phyloP scores from a whole-genome alignment of 2,797 vertebrate genomes.

The Mormyrops boulengeri region DNA sequence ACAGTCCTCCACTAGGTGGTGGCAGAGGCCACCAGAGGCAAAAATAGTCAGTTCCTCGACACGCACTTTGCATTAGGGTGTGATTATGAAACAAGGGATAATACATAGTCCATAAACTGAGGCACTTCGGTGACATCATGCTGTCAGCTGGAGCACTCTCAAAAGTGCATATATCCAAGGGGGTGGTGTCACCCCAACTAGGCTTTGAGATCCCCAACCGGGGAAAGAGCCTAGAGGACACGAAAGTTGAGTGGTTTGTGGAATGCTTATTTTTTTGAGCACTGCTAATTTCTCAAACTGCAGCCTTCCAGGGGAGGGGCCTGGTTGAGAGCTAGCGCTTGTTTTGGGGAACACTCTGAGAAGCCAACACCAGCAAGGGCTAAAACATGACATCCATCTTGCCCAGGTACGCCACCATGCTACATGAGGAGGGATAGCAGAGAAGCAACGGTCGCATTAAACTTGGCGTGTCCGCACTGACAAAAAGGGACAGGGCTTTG shows the following conservation, averaged over 20 bases:
- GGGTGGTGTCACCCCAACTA: not conserved
- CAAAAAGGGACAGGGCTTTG: slow-evolving; percentile 29
- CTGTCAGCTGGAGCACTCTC: not conserved
- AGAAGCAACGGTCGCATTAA: slow-evolving; percentile 12
- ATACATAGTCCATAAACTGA: not conserved
- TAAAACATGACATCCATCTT: slow-evolving; percentile 48
- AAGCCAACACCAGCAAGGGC: slow-evolving; percentile 9
- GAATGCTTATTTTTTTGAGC: not conserved
- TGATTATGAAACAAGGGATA: not conserved
- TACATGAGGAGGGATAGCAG: not conserved
- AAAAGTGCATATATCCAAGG: not conserved
- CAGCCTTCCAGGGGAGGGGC: not conserved
- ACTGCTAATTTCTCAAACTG: not conserved
- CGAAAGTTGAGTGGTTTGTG: not conserved
- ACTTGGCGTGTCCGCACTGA: not conserved
- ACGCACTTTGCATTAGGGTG: not conserved
- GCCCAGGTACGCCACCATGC: slow-evolving; percentile 11
- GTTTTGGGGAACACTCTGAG: not conserved
- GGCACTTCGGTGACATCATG: not conserved
- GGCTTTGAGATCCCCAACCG: not conserved
- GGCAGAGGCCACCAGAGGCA: slow-evolving; percentile 39
- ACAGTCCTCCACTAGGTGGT: slow-evolving; percentile 43
- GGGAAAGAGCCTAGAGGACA: not conserved
- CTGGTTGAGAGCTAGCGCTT: not conserved
- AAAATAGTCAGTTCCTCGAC: not conserved